Evolutionary conservation across 2,888 invertebrate genomes (phyloP), one percentile per base, ranked within the genome.

Genomic region (Calliphora vomitoria): DNA sequence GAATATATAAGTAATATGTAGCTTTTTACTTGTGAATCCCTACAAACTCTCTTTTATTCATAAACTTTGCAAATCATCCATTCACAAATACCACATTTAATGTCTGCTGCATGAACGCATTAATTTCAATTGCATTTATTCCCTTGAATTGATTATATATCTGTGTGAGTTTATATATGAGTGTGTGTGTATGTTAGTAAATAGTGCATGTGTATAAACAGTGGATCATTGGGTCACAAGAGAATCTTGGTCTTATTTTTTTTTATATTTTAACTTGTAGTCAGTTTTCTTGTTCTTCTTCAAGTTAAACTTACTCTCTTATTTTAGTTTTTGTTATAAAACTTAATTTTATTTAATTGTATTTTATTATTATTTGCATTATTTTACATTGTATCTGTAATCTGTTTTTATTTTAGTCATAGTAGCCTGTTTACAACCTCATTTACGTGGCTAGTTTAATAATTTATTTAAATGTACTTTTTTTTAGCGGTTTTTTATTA

Each of bases 141-240:
- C 86, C 86, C 83, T 83, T 87, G 83, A 87, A 87, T 83, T 87
- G 72, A 66, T 76, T 72, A 47, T 76, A 72, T 87, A 76, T 80
- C 71, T 72, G 53, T 64, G 31, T 55, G n/a, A 69, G 69, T 71
- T n/a, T 44, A 38, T 55, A 18, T 18, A 47, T 44, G 5, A 44
- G 25, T 18, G 55, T 44, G 5, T 55, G 62, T 44, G 25, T 64
- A 8, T 13, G 68, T 25, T 50, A 41, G n/a, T 55, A 69, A 69
- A 76, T 75, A 68, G 20, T 79, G 78, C 50, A 72, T 81, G 71
- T 71, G 62, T 66, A 80, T 58, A 60, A 83, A 84, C 84, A 87
- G 85, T 87, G 85, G 87, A 87, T 87, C 87, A 87, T 87, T 87
- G 87, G 87, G 87, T 87, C 87, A 87, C 79, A 87, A 87, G 87